phyloP scores from a whole-genome alignment of 2,888 invertebrate species.

The Xestia rhomboidea region DNA sequence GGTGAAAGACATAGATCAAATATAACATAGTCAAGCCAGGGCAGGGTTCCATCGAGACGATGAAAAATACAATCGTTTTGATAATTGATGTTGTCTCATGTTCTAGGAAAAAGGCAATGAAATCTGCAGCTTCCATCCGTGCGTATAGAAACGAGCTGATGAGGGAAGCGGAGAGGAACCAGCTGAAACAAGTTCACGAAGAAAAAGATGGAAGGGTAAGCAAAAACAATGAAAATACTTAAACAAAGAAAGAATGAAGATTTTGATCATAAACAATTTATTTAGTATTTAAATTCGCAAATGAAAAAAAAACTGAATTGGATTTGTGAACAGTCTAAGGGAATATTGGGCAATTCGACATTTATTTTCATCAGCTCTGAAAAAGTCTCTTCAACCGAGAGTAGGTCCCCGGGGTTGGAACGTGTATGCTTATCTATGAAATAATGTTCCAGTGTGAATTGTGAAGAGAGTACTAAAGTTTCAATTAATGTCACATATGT shows the following conservation, averaged over 20 bases:
- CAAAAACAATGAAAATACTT: not conserved
- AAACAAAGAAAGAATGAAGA: no score
- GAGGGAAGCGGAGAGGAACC: constrained; percentile 86
- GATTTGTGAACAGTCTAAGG: not conserved
- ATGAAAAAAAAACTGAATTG: not conserved
- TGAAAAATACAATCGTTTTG: not conserved
- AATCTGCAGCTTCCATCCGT: constrained; percentile 85
- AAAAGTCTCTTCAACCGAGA: not conserved
- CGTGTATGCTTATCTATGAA: not conserved
- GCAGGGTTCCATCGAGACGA: not conserved
- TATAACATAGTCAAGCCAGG: no score
- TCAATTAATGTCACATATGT: not conserved
- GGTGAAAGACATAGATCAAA: no score
- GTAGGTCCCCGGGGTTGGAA: not conserved
- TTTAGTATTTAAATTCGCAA: not conserved
- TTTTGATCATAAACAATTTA: not conserved
- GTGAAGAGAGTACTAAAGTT: not conserved
- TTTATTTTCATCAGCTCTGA: not conserved
- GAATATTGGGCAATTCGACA: not conserved
- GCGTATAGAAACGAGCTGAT: constrained; percentile 85
- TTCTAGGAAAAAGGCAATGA: constrained; percentile 83
- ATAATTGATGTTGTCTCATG: not conserved
- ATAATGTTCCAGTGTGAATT: not conserved
- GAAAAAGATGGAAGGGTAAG: constrained; percentile 86
- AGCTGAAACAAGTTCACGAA: constrained; percentile 86